Conservation (phyloP, 1,140 invertebrate species). For the Eupeodes corollae region DNA sequence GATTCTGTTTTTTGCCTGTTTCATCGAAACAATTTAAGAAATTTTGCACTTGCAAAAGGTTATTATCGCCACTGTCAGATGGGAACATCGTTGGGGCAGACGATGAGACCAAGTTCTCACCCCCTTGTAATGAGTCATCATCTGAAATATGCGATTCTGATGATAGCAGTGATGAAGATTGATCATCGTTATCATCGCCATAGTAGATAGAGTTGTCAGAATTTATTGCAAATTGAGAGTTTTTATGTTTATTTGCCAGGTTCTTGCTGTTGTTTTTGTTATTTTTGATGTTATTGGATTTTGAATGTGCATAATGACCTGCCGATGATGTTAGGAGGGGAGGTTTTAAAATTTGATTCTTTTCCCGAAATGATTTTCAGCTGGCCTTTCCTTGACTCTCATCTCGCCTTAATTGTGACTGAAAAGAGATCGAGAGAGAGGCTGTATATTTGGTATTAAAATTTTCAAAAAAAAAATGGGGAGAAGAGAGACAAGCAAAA, state of each 20-base stretch:
- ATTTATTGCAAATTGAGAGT: not conserved
- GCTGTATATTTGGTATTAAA: conserved; percentile 1
- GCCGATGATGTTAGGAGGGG: too few species aligned
- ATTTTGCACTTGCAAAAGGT: conserved; percentile 28
- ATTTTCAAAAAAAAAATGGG: conserved; percentile 10
- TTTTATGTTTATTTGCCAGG: not conserved
- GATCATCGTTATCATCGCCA: conserved; percentile 8
- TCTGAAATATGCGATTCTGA: conserved; percentile 11
- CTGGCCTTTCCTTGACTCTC: conserved; percentile 36
- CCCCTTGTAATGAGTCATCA: not conserved
- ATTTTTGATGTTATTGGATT: not conserved
- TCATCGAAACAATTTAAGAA: conserved; percentile 30
- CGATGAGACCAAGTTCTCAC: not conserved
- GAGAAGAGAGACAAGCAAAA: not conserved
- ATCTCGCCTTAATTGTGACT: conserved; percentile 37
- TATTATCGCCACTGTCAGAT: conserved; percentile 18
- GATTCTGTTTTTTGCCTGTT: not conserved
- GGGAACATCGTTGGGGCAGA: not conserved
- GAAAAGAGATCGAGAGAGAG: not conserved
- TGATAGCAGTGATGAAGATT: conserved; percentile 13
- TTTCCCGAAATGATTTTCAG: conserved; percentile 29
- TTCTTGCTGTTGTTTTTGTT: conserved; percentile 5
- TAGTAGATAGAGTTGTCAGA: conserved; percentile 5
- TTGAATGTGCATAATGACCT: not conserved
- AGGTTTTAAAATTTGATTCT: not conserved